A percentile compares a stretch with the other conserved stretches of the same genome.
Evolutionary conservation across 2,113 vertebrate genomes (phyloP).

Genomic region (Sebastes schlegelii): DNA sequence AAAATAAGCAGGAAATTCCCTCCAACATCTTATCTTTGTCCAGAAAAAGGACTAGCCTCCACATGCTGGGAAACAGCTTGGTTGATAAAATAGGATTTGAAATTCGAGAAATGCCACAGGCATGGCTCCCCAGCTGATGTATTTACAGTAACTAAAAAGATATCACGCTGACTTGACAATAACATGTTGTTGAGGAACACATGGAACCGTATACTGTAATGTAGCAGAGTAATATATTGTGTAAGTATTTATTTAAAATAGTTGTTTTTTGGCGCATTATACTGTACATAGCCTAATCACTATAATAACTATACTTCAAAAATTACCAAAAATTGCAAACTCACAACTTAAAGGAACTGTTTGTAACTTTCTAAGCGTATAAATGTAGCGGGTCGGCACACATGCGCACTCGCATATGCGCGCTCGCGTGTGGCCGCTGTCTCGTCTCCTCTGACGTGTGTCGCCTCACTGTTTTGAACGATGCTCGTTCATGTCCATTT

Average conservation of each 20-base stretch:
- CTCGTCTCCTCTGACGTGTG: too few relatives aligned
- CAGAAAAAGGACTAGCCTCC: neutral
- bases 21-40: neutral
- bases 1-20: neutral
- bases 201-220: neutral
- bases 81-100: neutral
- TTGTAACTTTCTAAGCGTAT: too few relatives aligned
- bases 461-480: too few relatives aligned
- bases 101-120: neutral
- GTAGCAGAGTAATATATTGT: neutral
- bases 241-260: neutral
- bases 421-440: too few relatives aligned
- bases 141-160: neutral
- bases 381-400: too few relatives aligned
- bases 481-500: too few relatives aligned
- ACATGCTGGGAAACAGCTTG: neutral
- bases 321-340: too few relatives aligned
- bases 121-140: neutral
- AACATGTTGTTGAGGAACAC: neutral
- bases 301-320: too few relatives aligned
- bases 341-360: too few relatives aligned
- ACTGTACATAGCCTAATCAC: too few relatives aligned
- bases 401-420: too few relatives aligned
- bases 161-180: neutral
- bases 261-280: neutral